Evolutionary conservation across 2,797 vertebrate genomes (phyloP).

Genomic region (Pseudochirops corinnae): DNA sequence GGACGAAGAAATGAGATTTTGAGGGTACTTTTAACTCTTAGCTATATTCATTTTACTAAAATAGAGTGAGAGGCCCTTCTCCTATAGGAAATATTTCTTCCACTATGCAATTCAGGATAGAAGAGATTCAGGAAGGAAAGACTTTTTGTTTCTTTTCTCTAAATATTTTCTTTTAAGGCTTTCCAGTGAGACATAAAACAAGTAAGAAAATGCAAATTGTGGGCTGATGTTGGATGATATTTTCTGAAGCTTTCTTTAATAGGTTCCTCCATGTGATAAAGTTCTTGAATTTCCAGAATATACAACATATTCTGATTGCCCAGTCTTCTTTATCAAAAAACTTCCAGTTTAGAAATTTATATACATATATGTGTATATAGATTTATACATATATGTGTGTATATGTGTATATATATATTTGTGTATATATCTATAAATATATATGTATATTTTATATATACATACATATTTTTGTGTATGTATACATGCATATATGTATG

Average conservation of each 20-base stretch:
- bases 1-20: neutral
- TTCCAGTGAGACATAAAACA: neutral
- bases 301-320: neutral
- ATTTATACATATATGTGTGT: too few species aligned
- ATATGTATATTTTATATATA: neutral
- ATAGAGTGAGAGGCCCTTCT: constrained; percentile 59
- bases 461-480: too few species aligned
- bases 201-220: neutral
- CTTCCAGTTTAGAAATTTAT: neutral
- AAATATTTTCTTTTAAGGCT: constrained; percentile 56
- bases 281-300: neutral
- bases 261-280: neutral
- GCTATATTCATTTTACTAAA: constrained; percentile 49
- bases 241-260: neutral
- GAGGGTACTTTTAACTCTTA: constrained; percentile 58
- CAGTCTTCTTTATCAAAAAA: neutral
- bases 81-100: constrained; percentile 57
- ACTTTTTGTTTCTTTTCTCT: constrained; percentile 45
- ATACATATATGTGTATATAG: neutral
- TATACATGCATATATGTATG: too few species aligned
- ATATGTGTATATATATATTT: too few species aligned
- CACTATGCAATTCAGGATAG: constrained; percentile 58
- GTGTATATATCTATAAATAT: too few species aligned
- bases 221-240: neutral
- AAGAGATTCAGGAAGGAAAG: constrained; percentile 63